A percentile compares a stretch with the other conserved stretches of the same genome.
Conservation (phyloP, 2,888 invertebrate genomes). For the Drosophila ochracea region DNA sequence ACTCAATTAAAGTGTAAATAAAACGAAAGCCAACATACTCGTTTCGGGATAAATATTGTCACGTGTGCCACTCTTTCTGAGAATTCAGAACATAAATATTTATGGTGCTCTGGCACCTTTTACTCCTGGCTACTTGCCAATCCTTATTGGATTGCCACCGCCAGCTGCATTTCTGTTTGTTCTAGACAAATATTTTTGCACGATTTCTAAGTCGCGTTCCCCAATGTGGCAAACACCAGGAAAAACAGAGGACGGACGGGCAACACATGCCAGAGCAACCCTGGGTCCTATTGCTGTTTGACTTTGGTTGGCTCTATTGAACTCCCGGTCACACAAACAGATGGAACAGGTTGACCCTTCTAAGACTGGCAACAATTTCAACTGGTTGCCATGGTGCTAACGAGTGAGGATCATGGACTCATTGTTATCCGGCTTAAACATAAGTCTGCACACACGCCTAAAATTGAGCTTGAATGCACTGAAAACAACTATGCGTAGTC, state of each 20-base stretch:
- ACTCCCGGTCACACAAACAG: slow-evolving; percentile 18
- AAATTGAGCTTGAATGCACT: neutral
- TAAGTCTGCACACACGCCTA: neutral
- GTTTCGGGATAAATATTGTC: neutral
- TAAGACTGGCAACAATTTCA: slow-evolving; percentile 13
- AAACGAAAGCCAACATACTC: neutral
- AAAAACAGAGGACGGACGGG: neutral
- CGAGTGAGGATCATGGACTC: slow-evolving; percentile 42
- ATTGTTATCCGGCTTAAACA: slow-evolving; percentile 34
- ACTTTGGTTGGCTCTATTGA: slow-evolving; percentile 45
- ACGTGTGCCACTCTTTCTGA: neutral
- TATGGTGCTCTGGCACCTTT: slow-evolving; percentile 9
- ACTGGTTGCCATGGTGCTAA: slow-evolving; percentile 28
- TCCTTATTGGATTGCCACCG: neutral
- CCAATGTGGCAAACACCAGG: neutral
- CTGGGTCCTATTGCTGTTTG: slow-evolving; percentile 36
- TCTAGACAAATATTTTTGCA: slow-evolving; percentile 25
- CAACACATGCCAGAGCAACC: neutral
- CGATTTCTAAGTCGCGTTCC: neutral
- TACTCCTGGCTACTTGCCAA: neutral
- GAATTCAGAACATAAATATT: slow-evolving; percentile 13
- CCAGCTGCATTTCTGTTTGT: slow-evolving; percentile 20
- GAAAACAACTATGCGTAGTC: neutral
- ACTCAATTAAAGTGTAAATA: neutral
- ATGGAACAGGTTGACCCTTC: slow-evolving; percentile 40